Evolutionary conservation across 2,888 invertebrate genomes (phyloP), one percentile per base, ranked within the genome.

Genomic region (Metellina segmentata): DNA sequence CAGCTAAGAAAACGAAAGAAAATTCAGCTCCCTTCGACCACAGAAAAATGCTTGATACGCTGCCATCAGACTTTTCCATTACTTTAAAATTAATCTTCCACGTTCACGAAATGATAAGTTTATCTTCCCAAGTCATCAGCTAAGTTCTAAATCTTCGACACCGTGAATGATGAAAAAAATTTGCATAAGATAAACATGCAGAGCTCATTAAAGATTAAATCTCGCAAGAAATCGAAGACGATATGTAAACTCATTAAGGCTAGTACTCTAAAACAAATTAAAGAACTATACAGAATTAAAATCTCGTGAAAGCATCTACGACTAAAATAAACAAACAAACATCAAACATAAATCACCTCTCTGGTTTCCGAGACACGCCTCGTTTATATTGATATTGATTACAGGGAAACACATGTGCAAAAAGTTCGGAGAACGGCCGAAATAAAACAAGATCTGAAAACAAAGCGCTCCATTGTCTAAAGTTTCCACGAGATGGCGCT

Each of bases 401-500:
- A 79, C 79, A 20, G 53, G 79, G 53, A 79, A 20, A 19, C 79
- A 77, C 77, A 77, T 52, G 53, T 6, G 53, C 9, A 20, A 61
- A 61, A 61, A 61, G 34, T 79, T 79, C 53, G 11, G 52, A 8
- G 20, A 53, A 53, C 2, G n/a, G 51, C 8, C 5, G 9, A 13
- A 79, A 79, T 19, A 20, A 9, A n/a, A 19, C 19, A 79, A 79
- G 48, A 53, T n/a, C 20, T 16, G 16, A 8, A 53, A 19, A 19
- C 53, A 53, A 79, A 79, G 79, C 16, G 53, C 72, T 72, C 72
- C 53, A 72, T 20, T 74, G 74, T 20, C 52, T 2, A 16, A 53
- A 53, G 16, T 13, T 6, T 1, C 34, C 83, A 34, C 83, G n/a
- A 85, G 83, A 72, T 71, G 83, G 72, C 83, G 71, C 71, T 85